These are phyloP conservation scores for Catajapyx aquilonaris DNA, from an alignment of 1,140 invertebrate genomes.

Conservation along the genomic window DNA sequence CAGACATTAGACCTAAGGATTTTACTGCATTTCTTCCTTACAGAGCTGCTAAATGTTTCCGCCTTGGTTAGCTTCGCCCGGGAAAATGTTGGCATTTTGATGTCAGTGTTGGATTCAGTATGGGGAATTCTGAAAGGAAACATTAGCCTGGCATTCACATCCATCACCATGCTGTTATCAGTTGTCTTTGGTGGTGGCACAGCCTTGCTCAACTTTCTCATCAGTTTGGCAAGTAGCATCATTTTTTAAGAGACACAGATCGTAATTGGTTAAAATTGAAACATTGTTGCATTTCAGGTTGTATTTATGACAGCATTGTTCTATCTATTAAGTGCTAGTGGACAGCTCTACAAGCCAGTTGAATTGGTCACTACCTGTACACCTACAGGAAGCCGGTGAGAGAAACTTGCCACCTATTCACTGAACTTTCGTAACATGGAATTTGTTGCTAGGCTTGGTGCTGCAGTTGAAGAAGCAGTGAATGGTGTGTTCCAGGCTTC, in stretches of 20 bases:
- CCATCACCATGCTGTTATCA: slow-evolving; percentile 66
- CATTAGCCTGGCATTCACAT: slow-evolving; percentile 67
- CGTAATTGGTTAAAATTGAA: too few species aligned
- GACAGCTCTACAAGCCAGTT: slow-evolving; percentile 73
- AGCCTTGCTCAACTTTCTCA: slow-evolving; percentile 76
- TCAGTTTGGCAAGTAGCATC: slow-evolving; percentile 69
- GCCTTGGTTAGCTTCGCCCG: slow-evolving; percentile 60
- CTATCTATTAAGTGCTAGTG: slow-evolving; percentile 77
- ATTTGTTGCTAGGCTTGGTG: slow-evolving; percentile 35
- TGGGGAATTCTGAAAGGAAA: slow-evolving; percentile 85
- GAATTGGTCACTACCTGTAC: slow-evolving; percentile 57
- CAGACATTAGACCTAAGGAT: too few species aligned
- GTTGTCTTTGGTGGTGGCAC: slow-evolving; percentile 77
- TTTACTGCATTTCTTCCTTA: too few species aligned
- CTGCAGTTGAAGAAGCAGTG: slow-evolving; percentile 49
- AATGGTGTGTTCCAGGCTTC: slow-evolving; percentile 75
- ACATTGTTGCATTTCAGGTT: too few species aligned
- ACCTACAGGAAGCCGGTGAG: slow-evolving; percentile 33
- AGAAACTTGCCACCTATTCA: slow-evolving; percentile 2
- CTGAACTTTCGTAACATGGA: neutral
- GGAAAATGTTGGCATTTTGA: slow-evolving; percentile 77
- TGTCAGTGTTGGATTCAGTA: slow-evolving; percentile 75
- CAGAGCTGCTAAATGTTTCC: slow-evolving; percentile 48
- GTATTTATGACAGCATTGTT: slow-evolving; percentile 92
- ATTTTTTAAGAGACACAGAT: too few species aligned